Conservation (phyloP, 2,888 invertebrate genomes). For the Diaperis boleti region DNA sequence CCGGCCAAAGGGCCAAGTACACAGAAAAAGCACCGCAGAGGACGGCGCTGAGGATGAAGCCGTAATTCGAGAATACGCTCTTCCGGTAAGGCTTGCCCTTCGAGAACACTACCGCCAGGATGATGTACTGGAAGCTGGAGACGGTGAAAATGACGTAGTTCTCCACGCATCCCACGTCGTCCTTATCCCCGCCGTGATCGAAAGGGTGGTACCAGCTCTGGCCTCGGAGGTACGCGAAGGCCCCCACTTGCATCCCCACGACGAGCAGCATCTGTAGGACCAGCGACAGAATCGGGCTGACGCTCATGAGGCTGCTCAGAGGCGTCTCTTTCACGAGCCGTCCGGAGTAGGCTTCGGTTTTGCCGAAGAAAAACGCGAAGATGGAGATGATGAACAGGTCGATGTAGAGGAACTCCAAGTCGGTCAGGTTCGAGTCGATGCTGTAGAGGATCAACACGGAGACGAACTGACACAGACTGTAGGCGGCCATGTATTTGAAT, state of each 20-base stretch:
- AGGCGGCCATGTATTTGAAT: constrained; percentile 98
- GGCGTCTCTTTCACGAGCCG: constrained; percentile 84
- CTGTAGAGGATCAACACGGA: constrained; percentile 92
- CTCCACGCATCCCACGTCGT: constrained; percentile 78
- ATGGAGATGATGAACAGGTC: constrained; percentile 91
- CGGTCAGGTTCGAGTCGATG: constrained; percentile 89
- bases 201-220: constrained; percentile 73
- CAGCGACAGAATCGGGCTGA: constrained; percentile 82
- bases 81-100: constrained; percentile 92
- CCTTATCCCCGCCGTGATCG: constrained; percentile 64
- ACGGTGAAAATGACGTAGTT: constrained; percentile 89
- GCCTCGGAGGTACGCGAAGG: constrained; percentile 73
- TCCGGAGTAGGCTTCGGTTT: constrained; percentile 83
- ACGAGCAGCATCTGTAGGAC: constrained; percentile 79
- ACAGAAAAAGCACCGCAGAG: constrained; percentile 76
- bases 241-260: constrained; percentile 74
- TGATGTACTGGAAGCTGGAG: constrained; percentile 92
- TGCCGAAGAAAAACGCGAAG: constrained; percentile 92
- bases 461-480: constrained; percentile 92
- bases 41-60: constrained; percentile 77
- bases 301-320: constrained; percentile 81
- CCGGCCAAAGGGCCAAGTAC: constrained; percentile 78
- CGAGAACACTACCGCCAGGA: constrained; percentile 88
- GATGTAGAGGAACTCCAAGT: constrained; percentile 91
- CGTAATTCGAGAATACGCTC: constrained; percentile 84